These are phyloP conservation scores for Salmo trutta DNA, from an alignment of 2,797 vertebrate species.

Conservation along the genomic window DNA sequence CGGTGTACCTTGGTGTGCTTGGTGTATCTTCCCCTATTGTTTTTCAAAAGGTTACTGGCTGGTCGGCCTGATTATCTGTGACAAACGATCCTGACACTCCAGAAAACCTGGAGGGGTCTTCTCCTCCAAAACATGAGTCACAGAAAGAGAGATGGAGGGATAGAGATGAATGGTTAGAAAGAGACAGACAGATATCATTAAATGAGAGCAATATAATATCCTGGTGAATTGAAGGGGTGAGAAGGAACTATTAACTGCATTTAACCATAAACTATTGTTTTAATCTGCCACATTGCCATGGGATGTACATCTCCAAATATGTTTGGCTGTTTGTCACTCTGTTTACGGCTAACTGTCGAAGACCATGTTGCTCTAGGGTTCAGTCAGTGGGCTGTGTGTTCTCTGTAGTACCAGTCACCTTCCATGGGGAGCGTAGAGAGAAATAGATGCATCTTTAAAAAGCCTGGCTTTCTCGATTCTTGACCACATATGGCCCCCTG, in stretches of 20 bases:
- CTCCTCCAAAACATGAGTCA: slow-evolving; percentile 43
- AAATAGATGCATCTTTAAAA: too few relatives aligned
- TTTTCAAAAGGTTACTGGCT: slow-evolving; percentile 57
- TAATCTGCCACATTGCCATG: background rate
- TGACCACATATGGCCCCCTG: too few relatives aligned
- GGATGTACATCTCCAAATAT: background rate
- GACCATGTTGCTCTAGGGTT: too few relatives aligned
- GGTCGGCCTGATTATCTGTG: slow-evolving; percentile 64
- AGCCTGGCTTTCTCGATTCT: too few relatives aligned
- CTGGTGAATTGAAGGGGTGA: slow-evolving; percentile 7
- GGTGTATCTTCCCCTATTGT: slow-evolving; percentile 33
- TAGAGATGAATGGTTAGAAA: slow-evolving; percentile 1
- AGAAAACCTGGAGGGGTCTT: slow-evolving; percentile 42
- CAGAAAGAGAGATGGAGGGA: slow-evolving; percentile 11
- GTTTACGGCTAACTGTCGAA: too few relatives aligned
- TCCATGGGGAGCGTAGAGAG: too few relatives aligned
- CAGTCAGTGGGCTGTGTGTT: too few relatives aligned
- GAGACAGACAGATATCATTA: slow-evolving; percentile 18
- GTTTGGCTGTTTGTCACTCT: too few relatives aligned
- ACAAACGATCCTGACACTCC: slow-evolving; percentile 49
- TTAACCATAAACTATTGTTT: background rate
- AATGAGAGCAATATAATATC: slow-evolving; percentile 5
- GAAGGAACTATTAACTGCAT: background rate
- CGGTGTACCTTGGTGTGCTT: slow-evolving; percentile 21
- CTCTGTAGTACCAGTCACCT: too few relatives aligned